phyloP scores from a whole-genome alignment of 1,140 invertebrate genomes.

The Anoplophora glabripennis region DNA sequence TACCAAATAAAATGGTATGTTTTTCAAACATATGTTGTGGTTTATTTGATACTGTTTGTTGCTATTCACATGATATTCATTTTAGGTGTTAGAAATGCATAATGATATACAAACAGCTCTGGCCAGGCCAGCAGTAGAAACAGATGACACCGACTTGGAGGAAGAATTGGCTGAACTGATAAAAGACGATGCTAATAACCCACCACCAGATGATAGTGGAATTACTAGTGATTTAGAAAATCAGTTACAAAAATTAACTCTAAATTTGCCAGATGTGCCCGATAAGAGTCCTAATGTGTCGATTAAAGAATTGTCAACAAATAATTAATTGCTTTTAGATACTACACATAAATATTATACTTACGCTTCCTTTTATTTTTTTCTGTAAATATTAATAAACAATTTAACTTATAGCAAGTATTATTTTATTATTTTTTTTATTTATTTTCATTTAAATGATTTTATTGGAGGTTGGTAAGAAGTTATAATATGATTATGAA shows the following conservation, averaged over 20 bases:
- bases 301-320: conserved; percentile 1
- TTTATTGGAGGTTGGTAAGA: too few species aligned
- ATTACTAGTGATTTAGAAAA: conserved; percentile 31
- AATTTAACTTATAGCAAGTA: too few species aligned
- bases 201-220: conserved; percentile 23
- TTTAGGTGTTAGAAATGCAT: conserved; percentile 46
- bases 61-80: conserved; percentile 11
- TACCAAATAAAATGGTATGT: background rate
- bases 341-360: conserved; percentile 6
- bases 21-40: background rate
- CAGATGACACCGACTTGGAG: conserved; percentile 45
- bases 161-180: conserved; percentile 47
- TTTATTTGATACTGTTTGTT: background rate
- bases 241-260: conserved; percentile 26
- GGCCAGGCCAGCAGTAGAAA: conserved; percentile 30
- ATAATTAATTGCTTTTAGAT: background rate
- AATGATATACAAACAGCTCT: conserved; percentile 47
- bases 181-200: conserved; percentile 22
- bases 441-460: too few species aligned
- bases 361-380: too few species aligned
- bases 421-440: too few species aligned
- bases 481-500: too few species aligned
- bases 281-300: conserved; percentile 21
- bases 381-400: too few species aligned
- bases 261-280: conserved; percentile 35